A percentile compares a stretch with the other conserved stretches of the same genome.
These are phyloP conservation scores for Linurgus olivaceus DNA, from an alignment of 2,797 vertebrate species.

Conservation along the genomic window DNA sequence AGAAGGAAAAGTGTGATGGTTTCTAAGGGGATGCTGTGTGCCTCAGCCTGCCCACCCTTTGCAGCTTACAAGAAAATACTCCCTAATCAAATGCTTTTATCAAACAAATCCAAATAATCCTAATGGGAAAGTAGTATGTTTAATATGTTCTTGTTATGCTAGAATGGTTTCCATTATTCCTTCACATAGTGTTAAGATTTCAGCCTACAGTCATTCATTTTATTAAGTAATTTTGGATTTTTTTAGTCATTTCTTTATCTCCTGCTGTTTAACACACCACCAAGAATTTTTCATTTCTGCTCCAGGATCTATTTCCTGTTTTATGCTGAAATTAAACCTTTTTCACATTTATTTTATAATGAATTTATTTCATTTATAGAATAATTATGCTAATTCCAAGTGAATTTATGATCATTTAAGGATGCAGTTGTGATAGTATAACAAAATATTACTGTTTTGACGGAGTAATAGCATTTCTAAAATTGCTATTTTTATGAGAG, in stretches of 20 bases:
- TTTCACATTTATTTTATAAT: not conserved
- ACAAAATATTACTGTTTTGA: slow-evolving; percentile 25
- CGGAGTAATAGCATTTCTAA: not conserved
- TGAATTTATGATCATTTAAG: slow-evolving; percentile 14
- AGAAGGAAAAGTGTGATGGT: not conserved
- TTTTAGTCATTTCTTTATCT: not conserved
- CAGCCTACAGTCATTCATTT: not conserved
- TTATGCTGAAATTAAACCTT: not conserved
- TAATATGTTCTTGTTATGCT: not conserved
- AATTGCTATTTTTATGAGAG: not conserved
- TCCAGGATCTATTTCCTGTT: not conserved
- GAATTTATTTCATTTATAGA: slow-evolving; percentile 1
- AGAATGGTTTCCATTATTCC: not conserved
- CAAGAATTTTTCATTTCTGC: not conserved
- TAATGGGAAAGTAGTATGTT: not conserved
- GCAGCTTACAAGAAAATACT: not conserved
- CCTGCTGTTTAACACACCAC: not conserved
- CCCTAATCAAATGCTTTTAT: not conserved
- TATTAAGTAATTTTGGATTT: not conserved
- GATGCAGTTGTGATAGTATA: not conserved
- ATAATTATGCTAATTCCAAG: slow-evolving; percentile 33
- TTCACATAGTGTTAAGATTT: not conserved
- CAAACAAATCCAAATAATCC: not conserved
- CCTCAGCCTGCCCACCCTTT: not conserved
- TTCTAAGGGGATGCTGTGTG: rapidly evolving